These are phyloP conservation scores for Neotoxoptera formosana DNA, from an alignment of 1,140 invertebrate species.

Conservation along the genomic window DNA sequence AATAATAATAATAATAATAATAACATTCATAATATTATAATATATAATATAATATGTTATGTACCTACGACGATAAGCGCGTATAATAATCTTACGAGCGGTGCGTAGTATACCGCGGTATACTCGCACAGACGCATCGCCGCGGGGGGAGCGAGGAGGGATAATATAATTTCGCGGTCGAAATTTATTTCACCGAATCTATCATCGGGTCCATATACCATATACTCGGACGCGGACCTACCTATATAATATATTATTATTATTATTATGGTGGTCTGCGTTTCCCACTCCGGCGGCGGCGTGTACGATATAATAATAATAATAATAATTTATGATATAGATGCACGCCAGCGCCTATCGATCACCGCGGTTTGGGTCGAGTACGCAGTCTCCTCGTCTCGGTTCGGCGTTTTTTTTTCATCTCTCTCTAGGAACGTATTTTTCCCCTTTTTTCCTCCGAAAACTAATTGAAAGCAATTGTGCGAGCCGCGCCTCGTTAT, in stretches of 20 bases:
- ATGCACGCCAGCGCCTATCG: background rate
- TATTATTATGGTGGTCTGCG: background rate
- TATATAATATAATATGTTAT: background rate
- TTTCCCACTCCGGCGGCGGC: background rate
- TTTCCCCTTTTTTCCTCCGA: background rate
- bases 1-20: conserved; percentile 35
- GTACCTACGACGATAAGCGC: no score
- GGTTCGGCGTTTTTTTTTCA: background rate
- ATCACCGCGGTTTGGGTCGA: background rate
- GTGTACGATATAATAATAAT: background rate
- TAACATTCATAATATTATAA: background rate
- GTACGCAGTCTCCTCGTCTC: background rate
- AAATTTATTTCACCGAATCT: background rate
- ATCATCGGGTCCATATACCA: background rate
- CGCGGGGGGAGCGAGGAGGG: background rate
- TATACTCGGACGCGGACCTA: no score
- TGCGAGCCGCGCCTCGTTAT: conserved; percentile 2
- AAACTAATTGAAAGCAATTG: conserved; percentile 17
- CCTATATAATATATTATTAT: background rate
- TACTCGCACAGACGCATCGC: background rate
- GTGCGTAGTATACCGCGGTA: no score
- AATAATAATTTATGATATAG: background rate
- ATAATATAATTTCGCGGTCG: conserved; percentile 29
- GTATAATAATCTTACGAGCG: background rate
- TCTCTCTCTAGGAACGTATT: background rate